Evolutionary conservation across 2,797 vertebrate genomes (phyloP), one percentile per base, ranked within the genome.

Genomic region (Tadarida brasiliensis): DNA sequence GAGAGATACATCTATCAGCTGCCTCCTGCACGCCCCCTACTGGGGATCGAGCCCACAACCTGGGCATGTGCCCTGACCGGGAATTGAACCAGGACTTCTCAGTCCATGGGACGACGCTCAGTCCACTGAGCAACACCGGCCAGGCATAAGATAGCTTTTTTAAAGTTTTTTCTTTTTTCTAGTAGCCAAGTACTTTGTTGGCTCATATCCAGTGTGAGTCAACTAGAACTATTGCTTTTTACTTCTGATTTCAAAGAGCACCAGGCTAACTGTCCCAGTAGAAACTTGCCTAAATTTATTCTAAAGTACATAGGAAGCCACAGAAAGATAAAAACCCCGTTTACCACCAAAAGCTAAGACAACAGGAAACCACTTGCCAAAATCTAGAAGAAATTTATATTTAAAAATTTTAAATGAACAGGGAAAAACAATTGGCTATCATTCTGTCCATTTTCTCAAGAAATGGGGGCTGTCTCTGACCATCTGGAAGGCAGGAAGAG

Each of bases 211-310:
- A 63, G 11, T 63, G 57, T 93, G 57, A 14, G 67, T 78, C 80
- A 91, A 65, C 78, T 90, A 77, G 84, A 94, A 89, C 35, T 61
- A 11, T n/a, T 78, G 57, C 10, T 80, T 95, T 96, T 92, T 54
- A 86, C 19, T 87, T 90, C 44, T 87, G 14, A 94, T 78, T 78
- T 89, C 94, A 82, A 94, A 94, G 30, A 28, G 56, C 63, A 49
- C 24, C 22, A 90, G 28, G 49, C 17, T 74, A 78, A 78, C 47
- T 51, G 39, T 30, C 35, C 70, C 76, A 51, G 24, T 61, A 81
- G 74, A 83, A 94, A 94, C 22, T 70, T 78, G 68, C 28, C 30
- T 84, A 44, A 19, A 26, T 94, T 85, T 96, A 39, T 77, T 94
- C 87, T 89, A 51, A 82, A 82, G 16, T 80, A 59, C 35, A 49